Evolutionary conservation across 2,113 vertebrate species (phyloP), one percentile per base, ranked within the genome.

Genomic region (Stercorarius parasiticus): DNA sequence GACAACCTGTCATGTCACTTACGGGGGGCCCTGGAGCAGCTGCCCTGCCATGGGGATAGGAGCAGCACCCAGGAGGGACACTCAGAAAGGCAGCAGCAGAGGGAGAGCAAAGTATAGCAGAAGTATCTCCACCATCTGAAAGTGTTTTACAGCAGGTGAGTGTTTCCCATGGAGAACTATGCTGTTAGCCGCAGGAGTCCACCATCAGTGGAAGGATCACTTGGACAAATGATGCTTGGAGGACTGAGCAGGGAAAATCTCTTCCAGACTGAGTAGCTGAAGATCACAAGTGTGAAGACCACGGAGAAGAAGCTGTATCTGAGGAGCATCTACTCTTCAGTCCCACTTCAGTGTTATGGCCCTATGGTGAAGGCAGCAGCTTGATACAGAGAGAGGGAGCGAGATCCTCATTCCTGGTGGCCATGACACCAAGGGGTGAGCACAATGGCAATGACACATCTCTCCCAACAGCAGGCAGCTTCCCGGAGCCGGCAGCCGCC

Each of bases 371-470:
- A 76, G 70, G 71, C 21, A 83, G 55, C 32, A 65, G 66, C 49
- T 79, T 1, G 8, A 9, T 16, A 29, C 9, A 47, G 15, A 61
- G 6, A 65, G 23, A 73, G 34, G 62, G 38, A 92, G 38, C 78
- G 23, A 70, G 53, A 87, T 45, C 47, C 59, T n/a, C 2, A 1
- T 26, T 88, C 34, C 64, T n/a, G 23, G n/a, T 49, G 65, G 47
- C 76, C 25, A 6, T 10, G 18, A 81, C 88, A 86, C n/a, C 43
- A 74, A 47, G n/a, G 13, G 9, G 7, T 1, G 14, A 82, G 42
- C 34, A 86, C 74, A 59, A 52, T 1, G 16, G 36, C 90, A 78
- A 20, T 1, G 5, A 30, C 50, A 47, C 0, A 0, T 77, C 65
- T 53, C 45, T 92, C 69, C 53, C 34, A 88, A 53, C 11, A 72